phyloP scores from a whole-genome alignment of 2,888 invertebrate species.

The Spilosoma lubricipeda region DNA sequence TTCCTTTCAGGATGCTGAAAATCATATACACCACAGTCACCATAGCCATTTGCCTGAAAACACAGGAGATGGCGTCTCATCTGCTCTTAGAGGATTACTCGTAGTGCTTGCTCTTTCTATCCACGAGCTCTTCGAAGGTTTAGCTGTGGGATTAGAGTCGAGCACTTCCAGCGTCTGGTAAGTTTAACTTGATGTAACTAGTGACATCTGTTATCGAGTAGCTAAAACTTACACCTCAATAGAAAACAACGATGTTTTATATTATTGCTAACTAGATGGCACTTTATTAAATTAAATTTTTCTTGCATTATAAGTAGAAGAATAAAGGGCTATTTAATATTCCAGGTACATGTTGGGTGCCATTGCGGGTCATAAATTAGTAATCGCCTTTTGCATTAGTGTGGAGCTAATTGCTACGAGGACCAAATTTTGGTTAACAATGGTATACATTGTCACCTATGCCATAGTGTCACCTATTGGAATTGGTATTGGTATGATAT shows the following conservation, averaged over 20 bases:
- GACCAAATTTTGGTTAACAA: constrained; percentile 87
- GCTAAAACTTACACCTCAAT: constrained; percentile 15
- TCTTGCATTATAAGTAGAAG: background rate
- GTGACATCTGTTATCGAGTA: constrained; percentile 52
- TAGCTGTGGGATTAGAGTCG: constrained; percentile 92
- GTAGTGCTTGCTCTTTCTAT: constrained; percentile 94
- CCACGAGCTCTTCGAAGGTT: constrained; percentile 94
- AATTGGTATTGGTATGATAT: constrained; percentile 90
- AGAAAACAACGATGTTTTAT: background rate
- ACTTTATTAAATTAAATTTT: constrained; percentile 13
- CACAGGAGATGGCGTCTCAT: constrained; percentile 79
- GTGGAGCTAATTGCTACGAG: constrained; percentile 92
- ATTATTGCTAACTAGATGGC: constrained; percentile 52
- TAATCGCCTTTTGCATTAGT: constrained; percentile 95
- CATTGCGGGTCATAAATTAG: constrained; percentile 94
- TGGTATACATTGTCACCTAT: constrained; percentile 91
- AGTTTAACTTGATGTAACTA: constrained; percentile 36
- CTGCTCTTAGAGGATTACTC: constrained; percentile 89
- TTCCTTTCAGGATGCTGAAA: constrained; percentile 68
- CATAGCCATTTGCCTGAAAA: constrained; percentile 82
- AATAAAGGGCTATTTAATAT: constrained; percentile 18
- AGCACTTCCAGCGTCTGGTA: constrained; percentile 81
- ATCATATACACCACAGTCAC: constrained; percentile 62
- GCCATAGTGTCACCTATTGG: constrained; percentile 93
- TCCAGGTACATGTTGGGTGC: constrained; percentile 93